phyloP scores from a whole-genome alignment of 2,113 vertebrate species.

The Strix uralensis region DNA sequence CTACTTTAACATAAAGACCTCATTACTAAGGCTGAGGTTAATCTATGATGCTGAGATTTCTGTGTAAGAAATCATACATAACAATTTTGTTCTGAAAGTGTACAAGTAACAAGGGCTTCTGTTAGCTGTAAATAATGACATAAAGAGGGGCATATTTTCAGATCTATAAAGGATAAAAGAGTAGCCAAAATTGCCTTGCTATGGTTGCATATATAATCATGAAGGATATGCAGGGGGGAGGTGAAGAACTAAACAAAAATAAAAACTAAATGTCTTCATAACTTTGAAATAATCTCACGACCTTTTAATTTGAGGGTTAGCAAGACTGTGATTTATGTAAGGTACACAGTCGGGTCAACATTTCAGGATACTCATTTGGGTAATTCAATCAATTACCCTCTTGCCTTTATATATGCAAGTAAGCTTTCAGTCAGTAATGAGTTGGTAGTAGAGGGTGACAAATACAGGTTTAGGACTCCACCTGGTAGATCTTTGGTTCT shows the following conservation, averaged over 20 bases:
- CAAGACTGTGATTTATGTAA: neutral
- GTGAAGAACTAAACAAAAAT: neutral
- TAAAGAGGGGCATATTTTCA: neutral
- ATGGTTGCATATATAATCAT: neutral
- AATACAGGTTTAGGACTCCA: neutral
- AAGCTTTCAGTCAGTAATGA: neutral
- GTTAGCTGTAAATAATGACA: neutral
- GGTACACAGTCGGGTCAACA: neutral
- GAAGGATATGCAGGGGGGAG: neutral
- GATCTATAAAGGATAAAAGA: neutral
- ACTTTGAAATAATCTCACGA: neutral
- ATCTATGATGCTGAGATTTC: constrained; percentile 35
- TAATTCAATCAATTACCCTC: neutral
- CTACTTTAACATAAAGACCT: constrained; percentile 58
- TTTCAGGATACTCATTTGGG: neutral
- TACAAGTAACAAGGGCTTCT: neutral
- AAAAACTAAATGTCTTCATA: neutral
- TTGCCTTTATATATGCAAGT: neutral
- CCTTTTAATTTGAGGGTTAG: neutral
- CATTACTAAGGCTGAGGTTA: constrained; percentile 41
- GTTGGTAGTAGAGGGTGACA: neutral
- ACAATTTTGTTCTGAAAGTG: neutral
- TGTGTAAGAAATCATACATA: constrained; percentile 12
- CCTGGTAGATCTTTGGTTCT: neutral
- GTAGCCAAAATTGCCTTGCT: neutral